phyloP scores from a whole-genome alignment of 1,140 invertebrate species.

The Metaphire vulgaris region DNA sequence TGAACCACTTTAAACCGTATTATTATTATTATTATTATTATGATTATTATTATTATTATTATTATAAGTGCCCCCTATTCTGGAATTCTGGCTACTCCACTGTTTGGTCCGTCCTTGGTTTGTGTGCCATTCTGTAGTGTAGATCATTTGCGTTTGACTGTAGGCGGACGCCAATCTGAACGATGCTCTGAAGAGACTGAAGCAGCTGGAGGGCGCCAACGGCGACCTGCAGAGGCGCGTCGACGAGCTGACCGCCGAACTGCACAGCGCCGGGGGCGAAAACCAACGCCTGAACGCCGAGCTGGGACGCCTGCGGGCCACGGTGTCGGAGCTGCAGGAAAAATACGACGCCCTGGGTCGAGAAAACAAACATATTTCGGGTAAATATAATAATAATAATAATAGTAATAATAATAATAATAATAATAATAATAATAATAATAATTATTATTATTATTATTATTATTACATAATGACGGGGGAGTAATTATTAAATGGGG shows the following conservation, averaged over 20 bases:
- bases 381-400: conserved; percentile 32
- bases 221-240: conserved; percentile 42
- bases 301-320: conserved; percentile 41
- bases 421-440: too few species aligned
- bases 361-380: conserved; percentile 49
- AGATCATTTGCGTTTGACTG: too few species aligned
- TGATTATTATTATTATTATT: too few species aligned
- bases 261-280: conserved; percentile 38
- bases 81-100: too few species aligned
- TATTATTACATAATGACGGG: too few species aligned
- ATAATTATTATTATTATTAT: neutral
- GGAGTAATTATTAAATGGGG: too few species aligned
- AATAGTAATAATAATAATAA: neutral
- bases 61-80: too few species aligned
- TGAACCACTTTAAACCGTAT: too few species aligned
- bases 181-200: conserved; percentile 41
- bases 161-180: conserved; percentile 24
- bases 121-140: too few species aligned
- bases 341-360: conserved; percentile 46
- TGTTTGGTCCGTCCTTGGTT: too few species aligned
- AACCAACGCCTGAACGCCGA: conserved; percentile 46
- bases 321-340: conserved; percentile 46
- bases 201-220: conserved; percentile 47
- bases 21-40: too few species aligned
- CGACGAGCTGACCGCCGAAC: conserved; percentile 45